Evolutionary conservation across 2,797 vertebrate genomes (phyloP).

Genomic region (Pristis pectinata): DNA sequence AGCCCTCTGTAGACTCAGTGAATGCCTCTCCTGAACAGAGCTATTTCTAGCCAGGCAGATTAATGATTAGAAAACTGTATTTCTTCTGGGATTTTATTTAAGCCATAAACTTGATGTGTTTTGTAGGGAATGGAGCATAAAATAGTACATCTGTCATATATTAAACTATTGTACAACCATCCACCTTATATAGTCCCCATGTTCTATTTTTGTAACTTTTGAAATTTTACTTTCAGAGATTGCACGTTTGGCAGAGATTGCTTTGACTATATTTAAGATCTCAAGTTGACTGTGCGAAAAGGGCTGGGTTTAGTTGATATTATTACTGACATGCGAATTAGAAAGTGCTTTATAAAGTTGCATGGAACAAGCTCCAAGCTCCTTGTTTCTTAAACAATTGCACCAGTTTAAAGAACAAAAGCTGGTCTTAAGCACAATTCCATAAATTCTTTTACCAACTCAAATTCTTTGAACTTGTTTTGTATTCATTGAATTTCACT

Average conservation of each 20-base stretch:
- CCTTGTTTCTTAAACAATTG: neutral
- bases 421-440: neutral
- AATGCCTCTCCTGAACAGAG: neutral
- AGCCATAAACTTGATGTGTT: constrained; percentile 30
- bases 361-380: neutral
- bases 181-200: neutral
- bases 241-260: constrained; percentile 13
- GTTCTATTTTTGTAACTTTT: constrained; percentile 28
- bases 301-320: neutral
- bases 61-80: constrained; percentile 14
- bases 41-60: neutral
- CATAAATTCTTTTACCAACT: neutral
- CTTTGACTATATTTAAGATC: neutral
- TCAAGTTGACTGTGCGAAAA: neutral
- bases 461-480: neutral
- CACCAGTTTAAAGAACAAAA: neutral
- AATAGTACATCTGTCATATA: constrained; percentile 15
- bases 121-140: constrained; percentile 8
- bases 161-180: neutral
- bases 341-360: neutral
- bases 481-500: neutral
- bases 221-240: constrained; percentile 10
- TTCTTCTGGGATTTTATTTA: constrained; percentile 13
- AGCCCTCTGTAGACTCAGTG: neutral
- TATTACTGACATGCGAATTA: constrained; percentile 5